Conservation (phyloP, 2,888 invertebrate genomes). For the Sarcophaga carnaria region DNA sequence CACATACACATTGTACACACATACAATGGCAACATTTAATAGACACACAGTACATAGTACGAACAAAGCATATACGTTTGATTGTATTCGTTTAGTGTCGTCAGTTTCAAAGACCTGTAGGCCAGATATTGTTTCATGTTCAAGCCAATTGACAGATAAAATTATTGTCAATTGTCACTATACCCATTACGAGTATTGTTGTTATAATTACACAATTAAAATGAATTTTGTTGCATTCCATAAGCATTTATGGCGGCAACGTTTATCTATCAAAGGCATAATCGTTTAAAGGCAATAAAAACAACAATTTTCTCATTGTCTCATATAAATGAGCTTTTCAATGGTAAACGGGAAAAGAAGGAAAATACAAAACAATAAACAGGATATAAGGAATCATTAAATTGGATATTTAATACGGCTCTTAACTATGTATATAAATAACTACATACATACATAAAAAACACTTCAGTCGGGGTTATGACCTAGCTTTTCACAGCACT, state of each 20-base stretch:
- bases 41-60: background rate
- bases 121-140: conserved; percentile 49
- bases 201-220: conserved; percentile 63
- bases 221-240: conserved; percentile 29
- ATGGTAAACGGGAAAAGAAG: background rate
- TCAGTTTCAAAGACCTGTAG: conserved; percentile 28
- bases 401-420: too few relatives aligned
- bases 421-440: too few relatives aligned
- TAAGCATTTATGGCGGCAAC: conserved; percentile 14
- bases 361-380: too few relatives aligned
- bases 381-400: too few relatives aligned
- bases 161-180: conserved; percentile 63
- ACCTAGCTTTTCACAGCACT: too few relatives aligned
- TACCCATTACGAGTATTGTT: conserved; percentile 41
- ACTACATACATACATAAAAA: too few relatives aligned
- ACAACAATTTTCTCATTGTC: conserved; percentile 20
- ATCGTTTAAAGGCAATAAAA: conserved; percentile 6
- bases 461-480: too few relatives aligned
- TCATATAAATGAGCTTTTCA: conserved; percentile 12
- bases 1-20: background rate
- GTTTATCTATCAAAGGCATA: background rate
- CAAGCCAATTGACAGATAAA: conserved; percentile 57
- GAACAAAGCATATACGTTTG: background rate
- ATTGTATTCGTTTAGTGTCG: conserved; percentile 45
- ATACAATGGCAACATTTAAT: background rate